Evolutionary conservation across 2,888 invertebrate species (phyloP).

Genomic region (Calephelis perditalis): DNA sequence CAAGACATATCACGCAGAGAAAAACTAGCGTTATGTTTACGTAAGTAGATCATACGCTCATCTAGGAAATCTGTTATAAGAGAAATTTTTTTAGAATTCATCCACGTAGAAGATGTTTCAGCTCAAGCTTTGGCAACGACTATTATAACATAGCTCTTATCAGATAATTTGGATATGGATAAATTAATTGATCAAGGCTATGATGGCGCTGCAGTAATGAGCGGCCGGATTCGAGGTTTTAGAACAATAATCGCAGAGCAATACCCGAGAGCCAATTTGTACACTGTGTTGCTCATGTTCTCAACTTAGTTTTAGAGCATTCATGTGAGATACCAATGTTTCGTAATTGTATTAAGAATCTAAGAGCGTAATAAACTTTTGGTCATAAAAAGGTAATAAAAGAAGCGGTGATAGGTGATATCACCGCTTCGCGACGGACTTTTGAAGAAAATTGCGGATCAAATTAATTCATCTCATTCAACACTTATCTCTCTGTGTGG

Average conservation of each 20-base stretch:
- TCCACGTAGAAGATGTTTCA: not conserved
- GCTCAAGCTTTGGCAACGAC: not conserved
- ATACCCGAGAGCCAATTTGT: not conserved
- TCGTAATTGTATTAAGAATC: not conserved
- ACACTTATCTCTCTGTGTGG: not conserved
- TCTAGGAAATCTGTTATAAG: not conserved
- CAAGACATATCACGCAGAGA: not conserved
- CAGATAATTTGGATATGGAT: not conserved
- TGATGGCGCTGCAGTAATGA: not conserved
- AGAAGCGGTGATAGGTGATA: no score
- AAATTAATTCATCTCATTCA: not conserved
- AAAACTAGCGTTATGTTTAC: not conserved
- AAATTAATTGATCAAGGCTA: not conserved
- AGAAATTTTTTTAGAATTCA: not conserved
- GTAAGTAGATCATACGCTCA: not conserved
- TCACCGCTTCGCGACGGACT: not conserved
- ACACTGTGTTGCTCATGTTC: not conserved
- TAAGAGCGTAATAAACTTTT: not conserved
- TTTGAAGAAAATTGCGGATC: not conserved
- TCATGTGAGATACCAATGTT: not conserved
- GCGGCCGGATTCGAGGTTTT: not conserved
- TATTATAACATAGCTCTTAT: not conserved
- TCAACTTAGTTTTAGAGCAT: not conserved
- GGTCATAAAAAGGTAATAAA: no score
- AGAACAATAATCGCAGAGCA: not conserved